Evolutionary conservation across 2,113 vertebrate species (phyloP), one percentile per base, ranked within the genome.

Genomic region (Petromus typicus): DNA sequence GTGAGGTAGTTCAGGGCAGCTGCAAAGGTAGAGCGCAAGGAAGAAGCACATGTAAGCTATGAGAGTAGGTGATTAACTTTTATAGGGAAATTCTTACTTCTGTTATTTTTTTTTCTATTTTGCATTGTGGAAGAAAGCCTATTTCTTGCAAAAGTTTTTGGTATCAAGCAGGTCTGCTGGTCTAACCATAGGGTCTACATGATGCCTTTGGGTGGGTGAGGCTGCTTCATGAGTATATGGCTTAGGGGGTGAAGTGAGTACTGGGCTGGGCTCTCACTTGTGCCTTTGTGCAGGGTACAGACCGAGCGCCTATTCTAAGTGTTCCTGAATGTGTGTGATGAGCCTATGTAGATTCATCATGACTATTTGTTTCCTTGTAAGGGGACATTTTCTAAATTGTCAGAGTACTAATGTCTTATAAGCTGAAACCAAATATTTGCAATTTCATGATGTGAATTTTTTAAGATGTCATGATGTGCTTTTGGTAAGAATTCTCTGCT

Each of bases 61-160:
- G 43, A 86, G 20, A 71, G 57, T 56, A 37, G 30, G 27, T 27
- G 51, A 11, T 83, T 63, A n/a, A 12, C 18, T 89, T 57, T 75
- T 75, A 20, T 8, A 43, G 20, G 30, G 23, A n/a, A 91, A 78
- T 54, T 8, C 11, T 61, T 81, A 54, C 27, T 67, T 78, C 64
- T 79, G 51, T 54, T n/a, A 17, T 61, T 91, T 94, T 89, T 94
- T 89, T 85, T 89, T 85, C 45, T 89, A 1, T 64, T 80, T 56
- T 86, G 66, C 37, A 34, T 78, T 82, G 93, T 37, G 57, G n/a
- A 88, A 78, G 48, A 91, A 79, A 75, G 16, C 11, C n/a, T n/a
- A 27, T 37, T 57, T 87, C n/a, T 57, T 87, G 78, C 27, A 61
- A 45, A 76, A 67, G 59, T 83, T 61, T 67, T 22, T 59, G 27